Base-by-base conservation (phyloP, 2,113 vertebrate species). In the Gobius niger region DNA sequence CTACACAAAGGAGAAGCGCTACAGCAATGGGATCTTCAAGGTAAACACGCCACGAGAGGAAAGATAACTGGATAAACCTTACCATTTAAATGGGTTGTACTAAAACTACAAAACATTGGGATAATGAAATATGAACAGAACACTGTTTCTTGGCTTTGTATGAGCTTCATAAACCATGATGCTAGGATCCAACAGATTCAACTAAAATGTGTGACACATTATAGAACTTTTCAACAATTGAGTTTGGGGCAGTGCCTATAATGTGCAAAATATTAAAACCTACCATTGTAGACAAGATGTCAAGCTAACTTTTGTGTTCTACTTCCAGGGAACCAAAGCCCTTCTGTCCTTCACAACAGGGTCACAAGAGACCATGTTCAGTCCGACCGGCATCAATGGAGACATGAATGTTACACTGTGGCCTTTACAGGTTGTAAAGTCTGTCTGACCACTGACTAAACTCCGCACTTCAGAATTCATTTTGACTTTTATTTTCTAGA, bases 321-420 rank as follows among this genome's bases (percentile, higher is more conserved):
- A 34, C 78, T n/a, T 60, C 9, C 14, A 96, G 94, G 89, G 91
- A 2, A 95, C 95, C 89, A 95, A 93, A 54, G 72, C 90, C 0
- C 54, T 96, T 64, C 83, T 96, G 5, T 95, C 95, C n/a, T 92
- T 96, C 75, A 94, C 93, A 67, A 95, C 93, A 0, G 93, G 94
- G 0, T 90, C 89, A 65, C 68, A 77, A 0, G 83, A 90, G 68
- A 91, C 92, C 60, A 94, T 93, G 92, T 96, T 94, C 78, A 90
- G 84, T 19, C 80, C 86, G 11, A 73, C 78, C 70, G 94, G 94
- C 9, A 63, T 95, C 72, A 92, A 94, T 4, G 94, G 94, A 51
- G 94, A 96, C 84, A 90, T 96, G 65, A 95, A 95, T 52, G 65
- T 95, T 15, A 70, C 93, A 12, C 91, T 95, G 60, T 95, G 94